Percentiles rank a stretch among this genome's conserved stretches.
These are phyloP conservation scores for Miniopterus natalensis DNA, from an alignment of 2,113 vertebrate genomes.

Conservation along the genomic window DNA sequence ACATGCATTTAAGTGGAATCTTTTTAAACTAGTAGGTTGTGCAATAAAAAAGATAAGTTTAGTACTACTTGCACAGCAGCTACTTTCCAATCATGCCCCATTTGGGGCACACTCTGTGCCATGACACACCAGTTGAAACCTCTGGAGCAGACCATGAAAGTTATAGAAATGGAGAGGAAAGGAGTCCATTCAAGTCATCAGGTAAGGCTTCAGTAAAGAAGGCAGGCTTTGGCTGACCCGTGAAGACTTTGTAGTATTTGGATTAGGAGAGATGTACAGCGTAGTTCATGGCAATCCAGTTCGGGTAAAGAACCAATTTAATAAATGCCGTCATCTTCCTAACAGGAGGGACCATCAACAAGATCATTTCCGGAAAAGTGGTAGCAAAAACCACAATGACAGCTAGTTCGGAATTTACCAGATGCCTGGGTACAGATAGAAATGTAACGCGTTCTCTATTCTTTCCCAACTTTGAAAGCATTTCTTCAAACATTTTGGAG, in stretches of 20 bases:
- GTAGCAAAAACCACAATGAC: neutral
- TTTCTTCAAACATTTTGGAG: conserved; percentile 46
- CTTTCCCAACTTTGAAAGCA: conserved; percentile 43
- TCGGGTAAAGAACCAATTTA: neutral
- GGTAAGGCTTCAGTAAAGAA: neutral
- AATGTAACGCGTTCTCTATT: neutral
- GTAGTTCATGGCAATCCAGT: neutral
- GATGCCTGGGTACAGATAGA: neutral
- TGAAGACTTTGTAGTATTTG: neutral
- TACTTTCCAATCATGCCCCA: neutral
- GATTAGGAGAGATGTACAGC: neutral
- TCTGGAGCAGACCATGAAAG: neutral
- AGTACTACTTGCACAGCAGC: neutral
- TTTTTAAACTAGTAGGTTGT: neutral
- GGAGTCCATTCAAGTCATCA: neutral
- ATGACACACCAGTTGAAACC: neutral
- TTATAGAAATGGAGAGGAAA: neutral
- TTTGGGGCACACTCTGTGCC: neutral
- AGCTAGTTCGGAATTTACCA: neutral
- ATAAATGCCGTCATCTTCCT: neutral
- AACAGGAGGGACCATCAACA: neutral
- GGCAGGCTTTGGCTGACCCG: neutral
- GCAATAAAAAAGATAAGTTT: neutral
- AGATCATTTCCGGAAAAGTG: neutral
- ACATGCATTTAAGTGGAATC: neutral